Percentiles rank a stretch among this genome's conserved stretches.
Evolutionary conservation across 2,888 invertebrate species (phyloP).

Genomic region (Eupelmus urozonus): DNA sequence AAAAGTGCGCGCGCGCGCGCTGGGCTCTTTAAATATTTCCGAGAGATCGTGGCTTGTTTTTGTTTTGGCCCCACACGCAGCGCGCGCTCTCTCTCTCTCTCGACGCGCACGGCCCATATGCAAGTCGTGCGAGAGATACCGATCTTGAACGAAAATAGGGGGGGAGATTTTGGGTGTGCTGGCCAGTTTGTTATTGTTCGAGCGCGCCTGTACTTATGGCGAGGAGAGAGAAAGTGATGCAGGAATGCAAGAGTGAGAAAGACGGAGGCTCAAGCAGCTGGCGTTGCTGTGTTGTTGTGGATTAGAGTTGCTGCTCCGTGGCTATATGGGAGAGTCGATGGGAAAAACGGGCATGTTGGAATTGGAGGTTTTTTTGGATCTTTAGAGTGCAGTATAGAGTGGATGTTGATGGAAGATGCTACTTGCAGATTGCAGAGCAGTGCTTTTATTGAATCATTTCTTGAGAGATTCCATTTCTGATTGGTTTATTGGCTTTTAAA

Average conservation of each 20-base stretch:
- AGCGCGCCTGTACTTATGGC: constrained; percentile 15
- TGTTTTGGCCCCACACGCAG: constrained; percentile 16
- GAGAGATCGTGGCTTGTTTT: constrained; percentile 17
- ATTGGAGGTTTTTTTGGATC: neutral
- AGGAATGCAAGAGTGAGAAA: constrained; percentile 38
- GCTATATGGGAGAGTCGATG: neutral
- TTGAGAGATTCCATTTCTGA: neutral
- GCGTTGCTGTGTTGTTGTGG: constrained; percentile 20
- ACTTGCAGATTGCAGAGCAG: too few species aligned
- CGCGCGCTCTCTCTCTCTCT: too few species aligned
- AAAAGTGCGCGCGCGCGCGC: too few species aligned
- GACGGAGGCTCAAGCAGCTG: constrained; percentile 40
- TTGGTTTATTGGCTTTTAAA: neutral
- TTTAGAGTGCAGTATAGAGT: neutral
- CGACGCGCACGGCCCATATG: neutral
- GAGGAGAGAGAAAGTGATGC: constrained; percentile 11
- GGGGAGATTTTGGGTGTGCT: neutral
- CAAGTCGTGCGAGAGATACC: too few species aligned
- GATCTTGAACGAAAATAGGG: too few species aligned
- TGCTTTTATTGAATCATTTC: neutral
- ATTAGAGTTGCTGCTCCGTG: neutral
- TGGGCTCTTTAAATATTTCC: neutral
- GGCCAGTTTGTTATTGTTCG: constrained; percentile 42
- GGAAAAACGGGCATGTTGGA: neutral
- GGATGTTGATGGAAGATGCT: too few species aligned